Conservation (phyloP, 2,888 invertebrate species). For the Petrolisthes manimaculis region DNA sequence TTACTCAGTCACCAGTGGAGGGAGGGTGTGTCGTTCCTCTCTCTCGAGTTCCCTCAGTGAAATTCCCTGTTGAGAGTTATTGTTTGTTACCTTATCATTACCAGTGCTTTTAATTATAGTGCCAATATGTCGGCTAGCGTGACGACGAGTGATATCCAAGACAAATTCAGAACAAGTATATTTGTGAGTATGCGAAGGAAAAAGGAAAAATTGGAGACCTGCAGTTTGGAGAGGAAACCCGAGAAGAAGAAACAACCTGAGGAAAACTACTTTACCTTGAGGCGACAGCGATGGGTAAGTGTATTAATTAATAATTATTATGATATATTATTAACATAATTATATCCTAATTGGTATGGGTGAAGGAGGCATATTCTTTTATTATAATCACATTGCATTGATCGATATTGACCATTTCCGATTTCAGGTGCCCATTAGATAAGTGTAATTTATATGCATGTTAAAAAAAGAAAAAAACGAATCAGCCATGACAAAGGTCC, state of each 20-base stretch:
- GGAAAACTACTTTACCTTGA: constrained; percentile 44
- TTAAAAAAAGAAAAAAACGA: too few species aligned
- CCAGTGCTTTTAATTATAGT: neutral
- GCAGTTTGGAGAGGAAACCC: constrained; percentile 32
- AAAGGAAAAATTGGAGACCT: constrained; percentile 40
- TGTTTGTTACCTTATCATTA: neutral
- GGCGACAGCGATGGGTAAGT: constrained; percentile 51
- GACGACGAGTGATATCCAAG: constrained; percentile 42
- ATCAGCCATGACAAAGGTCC: too few species aligned
- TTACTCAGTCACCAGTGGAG: neutral
- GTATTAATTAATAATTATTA: neutral
- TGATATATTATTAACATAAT: too few species aligned
- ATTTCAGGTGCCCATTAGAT: too few species aligned
- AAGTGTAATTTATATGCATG: too few species aligned
- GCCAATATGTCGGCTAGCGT: constrained; percentile 27
- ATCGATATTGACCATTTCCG: too few species aligned
- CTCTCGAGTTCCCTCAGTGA: constrained; percentile 37
- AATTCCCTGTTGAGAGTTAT: neutral
- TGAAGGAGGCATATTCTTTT: too few species aligned
- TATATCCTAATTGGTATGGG: too few species aligned
- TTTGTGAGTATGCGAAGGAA: constrained; percentile 47
- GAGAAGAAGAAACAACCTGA: constrained; percentile 31
- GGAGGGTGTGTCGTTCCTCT: neutral
- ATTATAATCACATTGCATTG: too few species aligned
- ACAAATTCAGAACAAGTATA: constrained; percentile 25